Percentiles rank a stretch among this genome's conserved stretches.
Conservation (phyloP, 2,113 vertebrate species). For the Myotis lucifugus region DNA sequence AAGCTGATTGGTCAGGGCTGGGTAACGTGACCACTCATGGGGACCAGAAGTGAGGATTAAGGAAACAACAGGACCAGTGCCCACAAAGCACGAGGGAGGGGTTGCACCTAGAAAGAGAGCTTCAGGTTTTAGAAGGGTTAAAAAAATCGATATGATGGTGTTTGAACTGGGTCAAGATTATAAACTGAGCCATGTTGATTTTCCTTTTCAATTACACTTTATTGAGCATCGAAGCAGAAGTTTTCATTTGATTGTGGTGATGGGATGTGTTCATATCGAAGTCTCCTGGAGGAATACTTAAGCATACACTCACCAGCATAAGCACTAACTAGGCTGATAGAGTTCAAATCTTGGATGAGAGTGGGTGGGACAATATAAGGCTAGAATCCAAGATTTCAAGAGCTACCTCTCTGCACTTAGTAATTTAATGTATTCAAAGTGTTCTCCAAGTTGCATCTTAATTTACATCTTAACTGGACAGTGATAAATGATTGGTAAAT, state of each 20-base stretch:
- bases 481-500: background rate
- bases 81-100: background rate
- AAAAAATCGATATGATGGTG: background rate
- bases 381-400: background rate
- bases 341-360: background rate
- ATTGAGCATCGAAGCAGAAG: background rate
- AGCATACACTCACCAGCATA: background rate
- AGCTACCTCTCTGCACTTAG: background rate
- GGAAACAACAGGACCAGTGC: background rate
- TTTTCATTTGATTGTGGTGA: background rate
- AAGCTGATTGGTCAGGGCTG: background rate
- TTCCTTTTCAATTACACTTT: background rate
- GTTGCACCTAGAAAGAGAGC: background rate
- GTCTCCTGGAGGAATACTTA: background rate
- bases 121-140: background rate
- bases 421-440: constrained; percentile 33
- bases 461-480: background rate
- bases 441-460: background rate
- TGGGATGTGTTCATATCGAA: background rate
- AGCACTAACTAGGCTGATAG: background rate
- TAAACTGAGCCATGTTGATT: constrained; percentile 6
- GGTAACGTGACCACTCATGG: background rate
- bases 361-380: background rate
- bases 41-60: background rate
- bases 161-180: background rate